Evolutionary conservation across 2,113 vertebrate genomes (phyloP).

Genomic region (Thunnus maccoyii): DNA sequence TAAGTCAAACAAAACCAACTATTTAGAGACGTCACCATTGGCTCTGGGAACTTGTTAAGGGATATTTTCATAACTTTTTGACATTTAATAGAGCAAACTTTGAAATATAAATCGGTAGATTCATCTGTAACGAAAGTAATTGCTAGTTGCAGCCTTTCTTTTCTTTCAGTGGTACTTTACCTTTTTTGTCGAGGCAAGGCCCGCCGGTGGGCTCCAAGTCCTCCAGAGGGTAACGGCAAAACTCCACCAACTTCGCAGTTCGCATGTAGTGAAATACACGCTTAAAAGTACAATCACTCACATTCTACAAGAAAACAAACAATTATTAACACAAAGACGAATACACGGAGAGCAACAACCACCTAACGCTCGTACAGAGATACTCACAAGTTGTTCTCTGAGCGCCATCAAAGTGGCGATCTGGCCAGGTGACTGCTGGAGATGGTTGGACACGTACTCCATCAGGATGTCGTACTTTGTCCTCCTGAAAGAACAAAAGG

Average conservation of each 20-base stretch:
- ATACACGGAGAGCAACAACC: not conserved
- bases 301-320: conserved; percentile 78
- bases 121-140: too few relatives aligned
- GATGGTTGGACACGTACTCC: conserved; percentile 89
- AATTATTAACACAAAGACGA: not conserved
- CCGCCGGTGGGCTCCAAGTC: conserved; percentile 88
- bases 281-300: conserved; percentile 89
- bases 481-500: conserved; percentile 83
- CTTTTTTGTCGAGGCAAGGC: conserved; percentile 90
- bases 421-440: conserved; percentile 84
- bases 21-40: too few relatives aligned
- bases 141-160: too few relatives aligned
- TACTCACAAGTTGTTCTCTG: conserved; percentile 90
- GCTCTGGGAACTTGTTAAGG: too few relatives aligned
- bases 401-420: conserved; percentile 85
- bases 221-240: conserved; percentile 86
- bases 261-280: conserved; percentile 91
- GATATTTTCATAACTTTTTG: too few relatives aligned
- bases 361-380: not conserved
- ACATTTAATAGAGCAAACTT: too few relatives aligned
- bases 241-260: conserved; percentile 88
- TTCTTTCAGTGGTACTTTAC: conserved; percentile 71
- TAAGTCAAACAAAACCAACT: too few relatives aligned
- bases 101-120: too few relatives aligned
- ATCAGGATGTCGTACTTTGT: conserved; percentile 95